phyloP scores from a whole-genome alignment of 1,140 invertebrate species.

The Pissodes strobi region DNA sequence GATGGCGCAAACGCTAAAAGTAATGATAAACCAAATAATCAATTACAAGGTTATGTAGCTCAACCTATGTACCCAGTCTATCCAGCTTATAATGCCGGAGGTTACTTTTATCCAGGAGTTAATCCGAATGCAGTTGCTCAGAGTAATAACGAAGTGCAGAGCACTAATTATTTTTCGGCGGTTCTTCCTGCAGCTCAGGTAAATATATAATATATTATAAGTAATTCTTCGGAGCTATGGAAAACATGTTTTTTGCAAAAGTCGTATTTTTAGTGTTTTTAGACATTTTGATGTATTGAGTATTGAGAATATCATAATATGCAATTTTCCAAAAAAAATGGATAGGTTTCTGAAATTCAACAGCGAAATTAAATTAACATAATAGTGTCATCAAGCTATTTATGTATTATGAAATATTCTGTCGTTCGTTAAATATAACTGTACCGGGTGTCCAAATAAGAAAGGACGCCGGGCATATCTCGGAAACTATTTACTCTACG shows the following conservation, averaged over 20 bases:
- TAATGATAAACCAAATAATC: not conserved
- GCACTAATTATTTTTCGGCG: conserved; percentile 18
- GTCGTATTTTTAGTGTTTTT: not conserved
- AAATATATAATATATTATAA: not conserved
- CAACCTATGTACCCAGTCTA: conserved; percentile 13
- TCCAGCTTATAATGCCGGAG: conserved; percentile 7
- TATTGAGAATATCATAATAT: too few relatives aligned
- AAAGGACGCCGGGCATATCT: too few relatives aligned
- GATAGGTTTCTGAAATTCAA: too few relatives aligned
- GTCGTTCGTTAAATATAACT: too few relatives aligned
- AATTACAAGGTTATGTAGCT: conserved; percentile 17
- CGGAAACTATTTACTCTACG: too few relatives aligned
- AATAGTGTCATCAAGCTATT: too few relatives aligned
- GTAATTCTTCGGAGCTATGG: not conserved
- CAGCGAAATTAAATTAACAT: too few relatives aligned
- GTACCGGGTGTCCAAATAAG: too few relatives aligned
- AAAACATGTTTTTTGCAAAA: not conserved
- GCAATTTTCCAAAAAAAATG: too few relatives aligned
- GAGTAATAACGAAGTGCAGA: not conserved
- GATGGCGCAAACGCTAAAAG: not conserved
- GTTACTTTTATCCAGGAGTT: conserved; percentile 17
- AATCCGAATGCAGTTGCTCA: conserved; percentile 3
- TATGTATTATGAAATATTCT: too few relatives aligned
- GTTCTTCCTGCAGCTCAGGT: conserved; percentile 28
- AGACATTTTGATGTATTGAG: too few relatives aligned